Evolutionary conservation across 2,113 vertebrate species (phyloP), one percentile per base, ranked within the genome.

Genomic region (Hepsetus odoe): DNA sequence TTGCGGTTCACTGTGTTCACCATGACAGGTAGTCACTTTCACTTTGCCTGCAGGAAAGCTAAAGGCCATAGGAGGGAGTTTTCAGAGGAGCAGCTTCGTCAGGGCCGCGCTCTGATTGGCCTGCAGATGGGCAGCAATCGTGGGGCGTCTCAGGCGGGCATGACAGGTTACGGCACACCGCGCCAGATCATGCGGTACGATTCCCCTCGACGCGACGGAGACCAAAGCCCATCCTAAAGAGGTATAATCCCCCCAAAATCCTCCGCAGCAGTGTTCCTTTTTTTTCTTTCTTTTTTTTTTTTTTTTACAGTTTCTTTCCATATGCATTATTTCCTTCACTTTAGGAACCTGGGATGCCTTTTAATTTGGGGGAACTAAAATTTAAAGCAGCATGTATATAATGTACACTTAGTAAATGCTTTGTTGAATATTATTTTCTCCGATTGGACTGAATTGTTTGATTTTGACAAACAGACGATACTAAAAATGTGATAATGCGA

Each of bases 81-180:
- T 87, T 93, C 95, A 0, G 91, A 94, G 75, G 90, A 95, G 88
- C 93, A 96, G 84, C 89, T 96, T 71, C 93, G 94, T 68, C 94
- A 94, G 72, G 95, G 95, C 7, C 94, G 94, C 85, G 91, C 86
- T 7, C 91, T 95, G 85, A 95, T 95, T 1, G 93, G 94, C 30
- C 74, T 95, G 59, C 95, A 96, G 88, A 96, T 95, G 95, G 95
- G 94, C 77, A 95, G 93, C 76, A 95, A 95, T 85, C 91, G 92
- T 0, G 94, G 95, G 9, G 94, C 95, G 0, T 95, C 95, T 0
- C 95, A 95, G 90, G 90, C 94, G 0, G 95, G 94, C 84, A 95
- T 85, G 77, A 5, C 30, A 1, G 93, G 94, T 72, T 95, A 95
- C 0, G 94, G 94, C 51, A 95, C 91, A 86, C 94, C 94, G 13